These are phyloP conservation scores for Eptesicus fuscus DNA, from an alignment of 2,113 vertebrate species.

Conservation along the genomic window DNA sequence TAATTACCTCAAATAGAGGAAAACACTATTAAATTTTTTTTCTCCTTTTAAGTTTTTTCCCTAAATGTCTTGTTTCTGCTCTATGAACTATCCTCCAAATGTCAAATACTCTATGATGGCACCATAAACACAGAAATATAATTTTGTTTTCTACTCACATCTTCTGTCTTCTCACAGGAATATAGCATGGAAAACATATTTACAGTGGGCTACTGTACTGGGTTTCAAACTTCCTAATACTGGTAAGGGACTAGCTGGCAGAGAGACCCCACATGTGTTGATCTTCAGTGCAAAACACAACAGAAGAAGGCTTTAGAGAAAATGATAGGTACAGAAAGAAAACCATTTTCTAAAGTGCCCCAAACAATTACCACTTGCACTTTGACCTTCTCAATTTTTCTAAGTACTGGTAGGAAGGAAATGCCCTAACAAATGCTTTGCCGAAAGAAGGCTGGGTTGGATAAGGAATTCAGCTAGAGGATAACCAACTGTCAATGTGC, in stretches of 20 bases:
- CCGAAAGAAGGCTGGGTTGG: conserved; percentile 30
- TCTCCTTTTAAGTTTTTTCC: background rate
- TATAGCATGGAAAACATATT: background rate
- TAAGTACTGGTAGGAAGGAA: conserved; percentile 51
- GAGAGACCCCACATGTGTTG: background rate
- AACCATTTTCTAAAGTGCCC: conserved; percentile 68
- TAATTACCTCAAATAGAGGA: background rate
- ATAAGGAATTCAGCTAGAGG: conserved; percentile 33
- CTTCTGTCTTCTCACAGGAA: background rate
- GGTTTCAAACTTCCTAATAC: background rate
- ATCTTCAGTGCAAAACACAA: background rate
- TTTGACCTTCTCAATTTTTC: conserved; percentile 58
- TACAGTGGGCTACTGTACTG: background rate
- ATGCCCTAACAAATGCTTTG: conserved; percentile 53
- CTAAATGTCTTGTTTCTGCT: background rate
- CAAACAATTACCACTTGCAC: conserved; percentile 54
- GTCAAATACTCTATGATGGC: background rate
- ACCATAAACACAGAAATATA: background rate
- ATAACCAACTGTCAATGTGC: conserved; percentile 7
- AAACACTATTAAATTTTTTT: background rate
- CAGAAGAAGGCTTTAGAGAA: conserved; percentile 50
- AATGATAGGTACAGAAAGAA: conserved; percentile 51
- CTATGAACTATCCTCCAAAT: background rate
- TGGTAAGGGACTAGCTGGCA: background rate
- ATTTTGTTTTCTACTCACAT: background rate